These are phyloP conservation scores for Tetranychus truncatus DNA, from an alignment of 2,888 invertebrate species.

Conservation along the genomic window DNA sequence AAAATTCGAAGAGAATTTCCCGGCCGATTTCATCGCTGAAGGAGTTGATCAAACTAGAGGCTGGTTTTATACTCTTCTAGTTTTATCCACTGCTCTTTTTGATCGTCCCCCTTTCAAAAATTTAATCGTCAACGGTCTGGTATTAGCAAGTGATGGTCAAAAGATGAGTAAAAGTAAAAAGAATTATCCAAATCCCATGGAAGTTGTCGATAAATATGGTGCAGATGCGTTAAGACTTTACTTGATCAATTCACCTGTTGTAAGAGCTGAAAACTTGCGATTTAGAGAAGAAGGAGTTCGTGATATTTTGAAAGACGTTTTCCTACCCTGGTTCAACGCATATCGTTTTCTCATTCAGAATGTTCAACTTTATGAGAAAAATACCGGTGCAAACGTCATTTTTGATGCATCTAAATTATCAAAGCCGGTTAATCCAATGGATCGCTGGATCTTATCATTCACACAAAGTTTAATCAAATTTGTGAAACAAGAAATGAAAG, in stretches of 20 bases:
- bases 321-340: slow-evolving; percentile 71
- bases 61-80: slow-evolving; percentile 96
- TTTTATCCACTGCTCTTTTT: slow-evolving; percentile 83
- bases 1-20: slow-evolving; percentile 73
- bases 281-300: slow-evolving; percentile 95
- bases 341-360: slow-evolving; percentile 79
- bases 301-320: slow-evolving; percentile 89
- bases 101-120: slow-evolving; percentile 94
- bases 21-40: slow-evolving; percentile 98
- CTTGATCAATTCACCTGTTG: slow-evolving; percentile 92
- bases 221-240: slow-evolving; percentile 85
- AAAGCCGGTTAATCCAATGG: slow-evolving; percentile 59
- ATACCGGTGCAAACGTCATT: slow-evolving; percentile 22
- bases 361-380: slow-evolving; percentile 55
- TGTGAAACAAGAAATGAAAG: slow-evolving; percentile 75
- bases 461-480: slow-evolving; percentile 77
- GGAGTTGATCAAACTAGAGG: slow-evolving; percentile 95
- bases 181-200: slow-evolving; percentile 92
- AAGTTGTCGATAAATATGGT: slow-evolving; percentile 68
- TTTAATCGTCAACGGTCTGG: slow-evolving; percentile 82
- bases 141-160: slow-evolving; percentile 89
- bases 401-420: slow-evolving; percentile 15
- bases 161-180: slow-evolving; percentile 99
- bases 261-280: slow-evolving; percentile 80
- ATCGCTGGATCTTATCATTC: slow-evolving; percentile 88